A percentile compares a stretch with the other conserved stretches of the same genome.
These are phyloP conservation scores for Ichneumoninae sp. DNA, from an alignment of 2,888 invertebrate genomes.

Conservation along the genomic window DNA sequence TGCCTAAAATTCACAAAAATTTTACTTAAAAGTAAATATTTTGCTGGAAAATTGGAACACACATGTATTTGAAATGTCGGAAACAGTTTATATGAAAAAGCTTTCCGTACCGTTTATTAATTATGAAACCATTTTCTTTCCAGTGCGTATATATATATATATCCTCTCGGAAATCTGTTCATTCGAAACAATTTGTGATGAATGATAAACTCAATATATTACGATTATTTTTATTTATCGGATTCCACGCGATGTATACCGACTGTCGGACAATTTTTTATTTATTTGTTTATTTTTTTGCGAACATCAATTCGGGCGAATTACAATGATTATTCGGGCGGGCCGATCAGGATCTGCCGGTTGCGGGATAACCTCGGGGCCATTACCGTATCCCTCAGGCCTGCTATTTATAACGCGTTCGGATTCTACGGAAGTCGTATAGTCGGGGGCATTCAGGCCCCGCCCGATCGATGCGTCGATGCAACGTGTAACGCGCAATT, in stretches of 20 bases:
- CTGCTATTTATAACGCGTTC: conserved; percentile 69
- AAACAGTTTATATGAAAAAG: too few species aligned
- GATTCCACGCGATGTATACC: not conserved
- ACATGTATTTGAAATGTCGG: too few species aligned
- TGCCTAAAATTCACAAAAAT: too few species aligned
- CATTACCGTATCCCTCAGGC: conserved; percentile 46
- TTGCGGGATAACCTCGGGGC: conserved; percentile 32
- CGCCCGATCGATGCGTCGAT: conserved; percentile 67
- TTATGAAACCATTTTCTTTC: too few species aligned
- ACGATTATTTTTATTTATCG: conserved; percentile 1
- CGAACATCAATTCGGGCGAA: conserved; percentile 42
- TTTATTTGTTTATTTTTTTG: conserved; percentile 2
- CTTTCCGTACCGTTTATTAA: too few species aligned
- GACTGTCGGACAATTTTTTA: conserved; percentile 6
- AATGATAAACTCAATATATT: not conserved
- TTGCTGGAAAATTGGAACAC: too few species aligned
- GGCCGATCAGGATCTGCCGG: conserved; percentile 59
- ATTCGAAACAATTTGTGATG: not conserved
- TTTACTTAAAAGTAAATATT: too few species aligned
- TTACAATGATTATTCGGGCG: conserved; percentile 66
- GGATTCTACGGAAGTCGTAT: conserved; percentile 68
- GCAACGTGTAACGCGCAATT: conserved; percentile 69
- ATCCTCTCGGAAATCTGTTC: not conserved
- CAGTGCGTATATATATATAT: not conserved
- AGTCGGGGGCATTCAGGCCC: conserved; percentile 12